Base-by-base conservation (phyloP, 37 sponge, comb jelly and placozoan species). In the Axinella damicornis region DNA sequence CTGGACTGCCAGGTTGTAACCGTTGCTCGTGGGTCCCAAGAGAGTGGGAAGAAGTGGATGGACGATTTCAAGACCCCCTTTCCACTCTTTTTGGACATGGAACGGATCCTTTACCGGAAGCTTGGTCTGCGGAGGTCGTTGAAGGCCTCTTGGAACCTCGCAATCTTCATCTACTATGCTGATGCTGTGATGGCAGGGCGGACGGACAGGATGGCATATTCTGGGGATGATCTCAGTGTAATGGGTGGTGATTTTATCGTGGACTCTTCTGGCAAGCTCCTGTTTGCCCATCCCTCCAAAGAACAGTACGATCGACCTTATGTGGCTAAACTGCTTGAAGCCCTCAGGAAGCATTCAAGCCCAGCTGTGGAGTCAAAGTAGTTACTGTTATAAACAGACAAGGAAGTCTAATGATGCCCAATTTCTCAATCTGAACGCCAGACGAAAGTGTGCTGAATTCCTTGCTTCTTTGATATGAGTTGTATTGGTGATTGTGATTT, bases 191-290 rank as follows among this genome's bases (percentile, higher is more conserved):
- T 77, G 11, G 37, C 46, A 27, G 80, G 80, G 16, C 31, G 67
- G 20, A 32, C 55, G 38, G 78, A 63, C 14, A 70, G 35, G 0
- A 37, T 76, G 0, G 77, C 74, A 35, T 79, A 74, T 21, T 63
- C 63, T 28, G 87, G 84, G 1, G 87, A 86, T 69, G 92, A 91
- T 64, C 75, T 82, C 20, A 57, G 76, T 57, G 82, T 80, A 33
- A 77, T 91, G 37, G 92, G 92, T 57, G 92, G 92, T 14, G 87
- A 91, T 82, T 91, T 87, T 54, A 82, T 93, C 32, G 37, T 69
- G 30, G 77, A 68, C 25, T 30, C 69, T 46, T 53, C 67, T 65
- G 93, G 93, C 6, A 57, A 46, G 38, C 70, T 89, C 28, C 14
- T 81, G 25, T 72, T 81, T 37, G 11, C 66, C 13, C 85, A 89